Conservation (phyloP, 1,140 invertebrate species). For the Caenorhabditis brenneri region DNA sequence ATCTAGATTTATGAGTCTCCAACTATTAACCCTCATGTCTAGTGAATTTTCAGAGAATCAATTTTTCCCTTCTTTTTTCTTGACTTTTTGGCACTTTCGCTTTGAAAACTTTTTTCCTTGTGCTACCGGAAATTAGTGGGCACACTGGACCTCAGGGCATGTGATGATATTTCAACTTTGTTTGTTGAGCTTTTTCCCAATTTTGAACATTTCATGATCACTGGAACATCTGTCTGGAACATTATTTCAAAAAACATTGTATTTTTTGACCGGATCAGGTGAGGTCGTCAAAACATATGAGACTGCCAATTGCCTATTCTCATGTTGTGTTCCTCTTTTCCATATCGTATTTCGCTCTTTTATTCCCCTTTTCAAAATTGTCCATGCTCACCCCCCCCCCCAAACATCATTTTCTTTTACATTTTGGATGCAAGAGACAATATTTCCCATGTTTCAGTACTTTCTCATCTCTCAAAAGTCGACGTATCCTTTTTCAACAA, state of each 20-base stretch:
- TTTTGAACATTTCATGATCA: neutral
- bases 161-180: neutral
- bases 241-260: neutral
- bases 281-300: neutral
- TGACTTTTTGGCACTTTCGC: neutral
- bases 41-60: no score
- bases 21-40: no score
- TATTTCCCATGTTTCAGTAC: slow-evolving; percentile 23
- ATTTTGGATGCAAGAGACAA: neutral
- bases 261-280: neutral
- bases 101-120: neutral
- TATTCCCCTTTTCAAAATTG: neutral
- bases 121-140: slow-evolving; percentile 26
- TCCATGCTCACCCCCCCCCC: neutral
- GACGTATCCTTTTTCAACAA: slow-evolving; percentile 20
- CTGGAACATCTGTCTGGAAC: neutral
- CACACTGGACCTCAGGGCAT: neutral
- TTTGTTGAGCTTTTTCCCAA: neutral
- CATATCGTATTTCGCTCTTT: slow-evolving; percentile 31
- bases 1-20: neutral
- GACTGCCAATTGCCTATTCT: neutral
- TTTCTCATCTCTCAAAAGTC: slow-evolving; percentile 36
- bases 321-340: neutral
- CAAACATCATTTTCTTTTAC: slow-evolving; percentile 15
- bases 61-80: no score